A percentile compares a stretch with the other conserved stretches of the same genome.
Evolutionary conservation across 2,113 vertebrate genomes (phyloP).

Genomic region (Orientallactaga bullata): DNA sequence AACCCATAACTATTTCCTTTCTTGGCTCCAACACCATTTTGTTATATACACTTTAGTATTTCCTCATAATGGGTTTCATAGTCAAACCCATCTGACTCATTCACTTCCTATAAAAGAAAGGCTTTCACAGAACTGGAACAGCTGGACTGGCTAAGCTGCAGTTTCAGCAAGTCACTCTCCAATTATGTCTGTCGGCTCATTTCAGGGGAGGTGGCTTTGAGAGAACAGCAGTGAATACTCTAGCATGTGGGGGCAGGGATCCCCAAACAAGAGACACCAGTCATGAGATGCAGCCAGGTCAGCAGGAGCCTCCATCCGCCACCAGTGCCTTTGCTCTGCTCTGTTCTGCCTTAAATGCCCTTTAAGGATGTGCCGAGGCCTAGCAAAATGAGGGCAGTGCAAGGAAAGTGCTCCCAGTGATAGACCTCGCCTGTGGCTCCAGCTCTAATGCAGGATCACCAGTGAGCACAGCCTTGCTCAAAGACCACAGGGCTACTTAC

Average conservation of each 20-base stretch:
- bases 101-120: slow-evolving; percentile 69
- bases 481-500: neutral
- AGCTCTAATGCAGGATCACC: neutral
- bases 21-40: slow-evolving; percentile 73
- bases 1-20: slow-evolving; percentile 41
- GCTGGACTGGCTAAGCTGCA: slow-evolving; percentile 75
- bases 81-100: slow-evolving; percentile 82
- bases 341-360: slow-evolving; percentile 1
- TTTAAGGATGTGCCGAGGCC: slow-evolving; percentile 13
- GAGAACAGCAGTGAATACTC: slow-evolving; percentile 69
- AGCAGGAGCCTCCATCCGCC: slow-evolving; percentile 2
- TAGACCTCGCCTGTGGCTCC: neutral
- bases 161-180: slow-evolving; percentile 77
- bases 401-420: neutral
- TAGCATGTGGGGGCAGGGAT: slow-evolving; percentile 59
- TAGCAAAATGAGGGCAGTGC: slow-evolving; percentile 14
- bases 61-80: slow-evolving; percentile 79
- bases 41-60: slow-evolving; percentile 67
- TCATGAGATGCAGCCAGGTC: slow-evolving; percentile 57
- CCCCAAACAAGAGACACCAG: slow-evolving; percentile 47
- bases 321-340: neutral
- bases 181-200: slow-evolving; percentile 77
- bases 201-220: slow-evolving; percentile 70
- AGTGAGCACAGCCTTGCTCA: neutral
- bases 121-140: slow-evolving; percentile 74